Percentiles rank a stretch among this genome's conserved stretches.
Evolutionary conservation across 2,888 invertebrate species (phyloP).

Genomic region (Polia nebulosa): DNA sequence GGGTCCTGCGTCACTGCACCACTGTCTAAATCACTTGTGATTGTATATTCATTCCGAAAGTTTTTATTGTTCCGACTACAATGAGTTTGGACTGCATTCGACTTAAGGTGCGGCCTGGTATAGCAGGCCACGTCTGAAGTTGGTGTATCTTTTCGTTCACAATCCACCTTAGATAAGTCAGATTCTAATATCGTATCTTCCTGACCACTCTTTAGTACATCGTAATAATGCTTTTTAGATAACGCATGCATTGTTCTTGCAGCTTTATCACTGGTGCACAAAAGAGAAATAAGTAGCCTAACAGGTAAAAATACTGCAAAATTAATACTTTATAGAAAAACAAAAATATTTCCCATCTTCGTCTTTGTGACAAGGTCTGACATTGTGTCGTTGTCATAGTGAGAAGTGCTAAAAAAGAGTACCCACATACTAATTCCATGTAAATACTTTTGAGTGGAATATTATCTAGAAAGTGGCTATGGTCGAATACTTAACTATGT

Average conservation of each 20-base stretch:
- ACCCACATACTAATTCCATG: no score
- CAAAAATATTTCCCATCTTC: constrained; percentile 7
- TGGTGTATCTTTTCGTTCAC: neutral
- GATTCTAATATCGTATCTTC: constrained; percentile 54
- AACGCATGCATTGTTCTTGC: constrained; percentile 38
- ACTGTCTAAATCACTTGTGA: constrained; percentile 18
- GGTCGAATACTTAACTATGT: no score
- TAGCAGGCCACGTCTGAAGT: constrained; percentile 52
- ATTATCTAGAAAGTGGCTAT: no score
- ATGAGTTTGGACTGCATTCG: constrained; percentile 42
- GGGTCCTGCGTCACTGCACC: neutral
- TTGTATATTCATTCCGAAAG: constrained; percentile 51
- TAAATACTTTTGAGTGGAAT: no score
- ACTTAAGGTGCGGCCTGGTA: constrained; percentile 38
- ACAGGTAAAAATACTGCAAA: constrained; percentile 19
- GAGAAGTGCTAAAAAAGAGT: neutral
- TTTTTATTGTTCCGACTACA: constrained; percentile 30
- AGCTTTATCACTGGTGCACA: neutral
- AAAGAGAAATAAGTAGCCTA: constrained; percentile 2
- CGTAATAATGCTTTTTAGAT: constrained; percentile 37
- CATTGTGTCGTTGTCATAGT: neutral
- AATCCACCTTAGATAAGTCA: constrained; percentile 9
- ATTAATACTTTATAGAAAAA: constrained; percentile 20
- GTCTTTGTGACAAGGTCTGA: constrained; percentile 7
- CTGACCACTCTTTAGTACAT: constrained; percentile 38